These are phyloP conservation scores for Xanthia icteritia DNA, from an alignment of 2,888 invertebrate genomes.

Conservation along the genomic window DNA sequence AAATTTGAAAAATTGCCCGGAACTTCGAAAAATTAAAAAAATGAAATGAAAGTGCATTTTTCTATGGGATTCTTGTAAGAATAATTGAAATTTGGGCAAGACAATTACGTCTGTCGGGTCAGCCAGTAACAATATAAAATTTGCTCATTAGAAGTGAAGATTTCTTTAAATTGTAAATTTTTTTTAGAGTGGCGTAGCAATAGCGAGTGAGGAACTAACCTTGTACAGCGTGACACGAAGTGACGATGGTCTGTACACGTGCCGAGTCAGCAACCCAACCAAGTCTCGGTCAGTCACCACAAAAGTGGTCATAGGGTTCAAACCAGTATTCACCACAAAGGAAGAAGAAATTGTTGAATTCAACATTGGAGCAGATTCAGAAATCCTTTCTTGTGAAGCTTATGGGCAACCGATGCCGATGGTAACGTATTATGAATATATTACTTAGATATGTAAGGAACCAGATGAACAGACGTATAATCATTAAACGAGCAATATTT, in stretches of 20 bases:
- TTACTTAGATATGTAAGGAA: not conserved
- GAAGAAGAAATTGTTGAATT: constrained; percentile 67
- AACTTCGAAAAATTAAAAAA: not conserved
- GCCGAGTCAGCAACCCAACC: constrained; percentile 72
- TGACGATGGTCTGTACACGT: constrained; percentile 77
- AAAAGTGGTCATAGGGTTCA: constrained; percentile 70
- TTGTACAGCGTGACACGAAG: constrained; percentile 61
- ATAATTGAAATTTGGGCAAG: not conserved
- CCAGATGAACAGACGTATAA: not conserved
- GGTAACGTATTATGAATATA: constrained; percentile 62
- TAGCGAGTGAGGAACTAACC: constrained; percentile 62
- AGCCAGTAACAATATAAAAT: not conserved
- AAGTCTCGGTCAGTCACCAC: constrained; percentile 65
- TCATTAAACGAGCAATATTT: too few species aligned
- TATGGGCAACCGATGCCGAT: constrained; percentile 70
- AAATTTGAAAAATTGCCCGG: not conserved
- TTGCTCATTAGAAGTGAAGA: too few species aligned
- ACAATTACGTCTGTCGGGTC: not conserved
- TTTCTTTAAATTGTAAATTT: not conserved
- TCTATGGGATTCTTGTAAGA: too few species aligned
- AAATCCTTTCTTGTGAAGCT: constrained; percentile 71
- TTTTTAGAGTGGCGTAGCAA: constrained; percentile 66
- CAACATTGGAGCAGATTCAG: constrained; percentile 43
- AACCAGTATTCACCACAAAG: constrained; percentile 70
- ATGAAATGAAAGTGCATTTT: too few species aligned